Evolutionary conservation across 2,113 vertebrate genomes (phyloP), one percentile per base, ranked within the genome.

Genomic region (Nanorana parkeri): DNA sequence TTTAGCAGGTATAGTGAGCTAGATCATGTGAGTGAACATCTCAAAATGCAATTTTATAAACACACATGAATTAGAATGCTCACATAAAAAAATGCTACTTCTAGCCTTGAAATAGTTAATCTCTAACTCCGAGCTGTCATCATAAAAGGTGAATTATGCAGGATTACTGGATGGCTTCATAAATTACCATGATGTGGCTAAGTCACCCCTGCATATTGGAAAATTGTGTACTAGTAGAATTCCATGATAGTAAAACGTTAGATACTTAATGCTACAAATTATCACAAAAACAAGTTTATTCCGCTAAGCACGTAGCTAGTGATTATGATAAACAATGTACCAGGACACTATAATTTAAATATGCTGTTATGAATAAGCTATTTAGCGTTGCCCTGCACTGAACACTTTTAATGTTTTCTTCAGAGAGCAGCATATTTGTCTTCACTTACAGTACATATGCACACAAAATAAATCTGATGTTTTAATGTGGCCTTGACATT

Each of bases 381-480:
- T 32, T 73, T 32, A 56, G 71, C 5, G 52, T 58, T 73, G 28
- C 17, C 69, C 69, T 56, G 24, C 56, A 73, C 52, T 56, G 17
- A 29, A 54, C 1, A 69, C 67, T 69, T 51, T 71, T 23, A 69
- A 17, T 68, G 36, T n/a, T 16, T 51, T 73, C 8, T 3, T 72
- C 68, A 26, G n/a, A 47, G 5, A 71, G 24, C 17, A 19, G 51
- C 16, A 7, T 20, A 72, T 28, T 56, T 7, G 20, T 41, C 5
- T 41, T 61, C 3, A 73, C n/a, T 24, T n/a, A n/a, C 69, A n/a
- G 26, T n/a, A 61, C 58, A 60, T 10, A 24, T 61, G 24, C 20
- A 61, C 15, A n/a, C 26, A 23, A 17, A 23, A 75, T 47, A 74
- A 60, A 41, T 75, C 17, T 58, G 6, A 29, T 60, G 20, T 56